Base-by-base conservation (phyloP, 2,888 invertebrate genomes). In the Petrophora chlorosata region DNA sequence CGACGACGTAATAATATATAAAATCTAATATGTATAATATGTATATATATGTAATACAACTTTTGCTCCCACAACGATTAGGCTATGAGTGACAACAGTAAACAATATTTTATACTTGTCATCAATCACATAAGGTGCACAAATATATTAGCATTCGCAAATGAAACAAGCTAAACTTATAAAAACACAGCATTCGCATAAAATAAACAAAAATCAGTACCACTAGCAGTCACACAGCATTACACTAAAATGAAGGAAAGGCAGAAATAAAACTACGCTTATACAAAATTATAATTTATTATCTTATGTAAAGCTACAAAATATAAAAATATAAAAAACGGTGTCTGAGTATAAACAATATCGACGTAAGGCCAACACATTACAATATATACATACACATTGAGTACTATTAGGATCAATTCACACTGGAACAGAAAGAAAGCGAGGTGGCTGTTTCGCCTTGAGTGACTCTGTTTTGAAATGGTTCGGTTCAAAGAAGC, bases 231-330 rank as follows among this genome's bases (percentile, higher is more conserved):
- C 30, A 32, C 40, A 30, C 39, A 40, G 30, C 19, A 10, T 9
- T n/a, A 12, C 13, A 16, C 2, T 15, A 15, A 12, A 26, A 25
- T 15, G 7, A 29, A 19, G 30, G 29, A 30, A 5, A 23, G 8
- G 30, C 15, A 19, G 9, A 66, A 75, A 74, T 73, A 66, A 83
- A 83, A 84, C 73, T 56, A 66, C 56, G 52, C 25, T 44, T 22
- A 47, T 85, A 80, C 61, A 82, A 85, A 85, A 80, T 79, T 86
- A 87, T 87, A 85, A 85, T 87, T 88, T 88, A 87, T 83, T 87
- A 76, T 70, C 68, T 79, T 67, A 75, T 73, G 74, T 80, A 82
- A 77, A 81, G 70, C 80, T 86, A 86, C 65, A 73, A 67, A 76
- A 80, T 77, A 81, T 79, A 82, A 81, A 82, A 79, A 78, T 76